Evolutionary conservation across 2,797 vertebrate species (phyloP), one percentile per base, ranked within the genome.

Genomic region (Valencia hispanica): DNA sequence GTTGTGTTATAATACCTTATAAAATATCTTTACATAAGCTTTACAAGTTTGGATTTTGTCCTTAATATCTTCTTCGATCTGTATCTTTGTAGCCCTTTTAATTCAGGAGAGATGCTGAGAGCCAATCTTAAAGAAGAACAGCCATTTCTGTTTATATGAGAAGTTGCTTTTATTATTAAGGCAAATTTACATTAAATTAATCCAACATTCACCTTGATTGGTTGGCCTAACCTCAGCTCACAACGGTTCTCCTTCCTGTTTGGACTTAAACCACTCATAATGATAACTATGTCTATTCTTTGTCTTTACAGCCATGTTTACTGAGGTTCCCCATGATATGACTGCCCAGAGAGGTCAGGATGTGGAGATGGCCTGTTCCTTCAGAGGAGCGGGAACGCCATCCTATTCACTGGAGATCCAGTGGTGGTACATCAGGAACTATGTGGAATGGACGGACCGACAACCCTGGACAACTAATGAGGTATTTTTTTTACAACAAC

Each of bases 311-410:
- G 98, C 97, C n/a, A 94, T 99, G 79, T 99, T 99, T 93, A 99
- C 98, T 0, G 97, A 99, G 93, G 97, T 96, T n/a, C 98, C 98
- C 71, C 97, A 96, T 1, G 97, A 99, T 80, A 94, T 97, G 94
- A 96, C 96, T 0, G 97, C 97, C 1, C 96, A 95, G 82, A 96
- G 95, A 0, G 98, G 98, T 0, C 96, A 98, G 92, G 98, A 99
- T 1, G 98, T 98, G 94, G 98, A 99, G 94, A 98, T 99, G 98
- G 97, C 97, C 4, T 99, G 98, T 59, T 99, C 98, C 85, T 99
- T 99, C 95, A 96, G 97, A 0, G 98, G 98, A 73, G 96, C 96
- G 0, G 96, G 97, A 68, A 97, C 95, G 10, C 97, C 97, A 1
- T 97, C 98, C 47, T 97, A 97, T 83, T 98, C 97, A 0, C 94